phyloP scores from a whole-genome alignment of 2,113 vertebrate species.

The Proteles cristata region DNA sequence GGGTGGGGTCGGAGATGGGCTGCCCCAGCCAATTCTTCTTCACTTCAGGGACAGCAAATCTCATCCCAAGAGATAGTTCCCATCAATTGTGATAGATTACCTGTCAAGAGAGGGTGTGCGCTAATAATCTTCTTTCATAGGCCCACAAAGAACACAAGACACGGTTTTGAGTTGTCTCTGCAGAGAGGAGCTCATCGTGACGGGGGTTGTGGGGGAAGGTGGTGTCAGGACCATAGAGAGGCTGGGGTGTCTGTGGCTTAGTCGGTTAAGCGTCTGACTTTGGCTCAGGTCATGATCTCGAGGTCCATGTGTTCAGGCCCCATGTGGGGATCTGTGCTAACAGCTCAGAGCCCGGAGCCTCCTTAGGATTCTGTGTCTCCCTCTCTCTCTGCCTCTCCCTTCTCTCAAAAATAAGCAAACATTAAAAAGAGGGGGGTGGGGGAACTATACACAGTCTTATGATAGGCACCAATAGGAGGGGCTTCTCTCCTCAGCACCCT shows the following conservation, averaged over 20 bases:
- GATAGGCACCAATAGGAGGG: neutral
- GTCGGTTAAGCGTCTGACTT: no score
- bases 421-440: no score
- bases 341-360: no score
- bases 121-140: neutral
- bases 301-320: no score
- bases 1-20: neutral
- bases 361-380: no score
- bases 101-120: neutral
- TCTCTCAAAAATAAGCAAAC: no score
- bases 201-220: neutral
- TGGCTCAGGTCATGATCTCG: no score
- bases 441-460: neutral
- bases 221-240: neutral
- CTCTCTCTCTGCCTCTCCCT: no score
- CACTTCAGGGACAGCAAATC: neutral
- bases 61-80: neutral
- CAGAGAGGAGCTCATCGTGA: neutral
- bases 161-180: rapidly evolving
- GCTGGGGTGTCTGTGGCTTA: neutral
- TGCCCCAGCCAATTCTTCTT: neutral
- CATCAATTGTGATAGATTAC: neutral
- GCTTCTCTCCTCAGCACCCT: neutral
- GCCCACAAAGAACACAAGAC: neutral
- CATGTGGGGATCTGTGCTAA: no score